Evolutionary conservation across 2,888 invertebrate species (phyloP).

Genomic region (Pecten maximus): DNA sequence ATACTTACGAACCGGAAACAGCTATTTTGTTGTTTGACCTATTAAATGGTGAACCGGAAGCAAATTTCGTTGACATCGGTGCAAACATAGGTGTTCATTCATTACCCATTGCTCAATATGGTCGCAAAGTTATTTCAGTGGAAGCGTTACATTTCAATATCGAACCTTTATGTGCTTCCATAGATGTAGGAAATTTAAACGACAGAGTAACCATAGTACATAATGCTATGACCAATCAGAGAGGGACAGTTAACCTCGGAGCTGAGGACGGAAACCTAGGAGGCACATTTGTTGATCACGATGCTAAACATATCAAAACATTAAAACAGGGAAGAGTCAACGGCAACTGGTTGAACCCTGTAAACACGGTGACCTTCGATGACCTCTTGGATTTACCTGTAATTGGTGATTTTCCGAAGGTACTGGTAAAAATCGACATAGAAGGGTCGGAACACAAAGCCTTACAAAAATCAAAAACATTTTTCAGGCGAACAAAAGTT

Average conservation of each 20-base stretch:
- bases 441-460: slow-evolving; percentile 12
- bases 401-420: not conserved
- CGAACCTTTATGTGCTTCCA: slow-evolving; percentile 11
- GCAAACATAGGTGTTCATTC: slow-evolving; percentile 6
- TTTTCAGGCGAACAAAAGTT: not conserved
- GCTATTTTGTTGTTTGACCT: not conserved
- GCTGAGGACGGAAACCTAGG: slow-evolving; percentile 8
- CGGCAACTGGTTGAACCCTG: not conserved
- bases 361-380: not conserved
- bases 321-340: not conserved
- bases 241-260: slow-evolving; percentile 2
- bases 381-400: not conserved
- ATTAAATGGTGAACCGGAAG: not conserved
- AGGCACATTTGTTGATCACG: not conserved
- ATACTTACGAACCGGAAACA: slow-evolving; percentile 9
- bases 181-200: not conserved
- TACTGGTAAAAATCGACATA: not conserved
- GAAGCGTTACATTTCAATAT: slow-evolving; percentile 5
- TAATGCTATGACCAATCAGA: not conserved
- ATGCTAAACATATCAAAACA: not conserved
- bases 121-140: not conserved
- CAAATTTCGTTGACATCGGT: not conserved
- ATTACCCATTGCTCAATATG: not conserved
- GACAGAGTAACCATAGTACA: slow-evolving; percentile 14
- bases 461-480: not conserved